These are phyloP conservation scores for Psilopogon haemacephalus DNA, from an alignment of 2,113 vertebrate genomes.

Conservation along the genomic window DNA sequence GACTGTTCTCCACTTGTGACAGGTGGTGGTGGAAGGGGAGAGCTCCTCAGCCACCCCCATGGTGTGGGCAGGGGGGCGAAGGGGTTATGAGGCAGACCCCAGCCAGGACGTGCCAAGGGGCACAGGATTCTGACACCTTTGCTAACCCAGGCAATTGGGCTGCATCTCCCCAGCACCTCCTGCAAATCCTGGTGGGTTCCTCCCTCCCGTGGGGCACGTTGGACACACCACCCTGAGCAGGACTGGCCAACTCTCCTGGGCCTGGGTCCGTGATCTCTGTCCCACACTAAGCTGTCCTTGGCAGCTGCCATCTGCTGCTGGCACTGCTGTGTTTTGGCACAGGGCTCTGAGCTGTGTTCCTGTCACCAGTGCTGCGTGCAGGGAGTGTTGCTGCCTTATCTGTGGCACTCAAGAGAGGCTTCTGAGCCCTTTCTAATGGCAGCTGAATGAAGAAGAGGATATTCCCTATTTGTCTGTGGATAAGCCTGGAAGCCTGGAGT, in stretches of 20 bases:
- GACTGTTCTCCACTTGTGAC: fast-evolving
- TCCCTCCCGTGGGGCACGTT: neutral
- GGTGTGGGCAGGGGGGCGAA: neutral
- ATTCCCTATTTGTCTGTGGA: neutral
- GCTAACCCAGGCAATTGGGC: neutral
- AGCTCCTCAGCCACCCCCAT: neutral
- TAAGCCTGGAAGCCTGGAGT: neutral
- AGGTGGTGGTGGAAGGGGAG: neutral
- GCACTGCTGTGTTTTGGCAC: neutral
- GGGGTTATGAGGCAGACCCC: neutral
- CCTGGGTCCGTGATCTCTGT: neutral
- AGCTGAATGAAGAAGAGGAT: neutral
- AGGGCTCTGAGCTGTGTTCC: neutral
- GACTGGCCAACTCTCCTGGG: neutral
- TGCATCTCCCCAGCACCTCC: neutral
- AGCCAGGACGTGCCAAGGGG: too few relatives aligned
- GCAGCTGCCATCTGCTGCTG: fast-evolving
- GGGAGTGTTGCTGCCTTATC: neutral
- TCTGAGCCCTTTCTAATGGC: neutral
- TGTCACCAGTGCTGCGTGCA: neutral
- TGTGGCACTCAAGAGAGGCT: neutral
- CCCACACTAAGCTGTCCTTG: neutral
- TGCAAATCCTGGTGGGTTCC: neutral
- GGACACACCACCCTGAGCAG: neutral
- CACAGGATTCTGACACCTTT: neutral